These are phyloP conservation scores for Valencia hispanica DNA, from an alignment of 2,797 vertebrate species.

Conservation along the genomic window DNA sequence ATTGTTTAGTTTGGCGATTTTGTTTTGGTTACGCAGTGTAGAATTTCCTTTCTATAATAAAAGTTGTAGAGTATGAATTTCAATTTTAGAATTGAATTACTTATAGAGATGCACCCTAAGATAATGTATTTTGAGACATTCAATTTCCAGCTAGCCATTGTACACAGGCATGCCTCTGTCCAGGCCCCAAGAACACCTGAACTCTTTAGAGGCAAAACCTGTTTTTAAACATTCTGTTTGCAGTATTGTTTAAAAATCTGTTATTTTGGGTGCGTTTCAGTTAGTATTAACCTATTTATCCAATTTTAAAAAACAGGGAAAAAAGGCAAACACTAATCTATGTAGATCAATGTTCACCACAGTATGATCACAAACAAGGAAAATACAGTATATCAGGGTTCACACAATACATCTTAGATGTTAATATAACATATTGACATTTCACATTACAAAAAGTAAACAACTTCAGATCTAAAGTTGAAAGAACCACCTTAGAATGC, in stretches of 20 bases:
- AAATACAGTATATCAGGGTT: not conserved
- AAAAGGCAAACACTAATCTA: not conserved
- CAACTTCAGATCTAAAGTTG: not conserved
- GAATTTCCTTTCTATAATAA: not conserved
- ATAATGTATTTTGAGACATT: not conserved
- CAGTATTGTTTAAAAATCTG: too few species aligned
- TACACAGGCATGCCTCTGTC: too few species aligned
- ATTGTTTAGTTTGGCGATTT: not conserved
- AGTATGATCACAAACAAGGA: not conserved
- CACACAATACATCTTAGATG: not conserved
- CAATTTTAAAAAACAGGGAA: not conserved
- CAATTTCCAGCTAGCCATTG: too few species aligned
- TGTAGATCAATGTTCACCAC: not conserved
- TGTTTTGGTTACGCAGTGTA: not conserved
- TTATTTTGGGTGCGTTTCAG: not conserved
- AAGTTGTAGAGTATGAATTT: too few species aligned
- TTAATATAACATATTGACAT: not conserved
- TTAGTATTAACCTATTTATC: too few species aligned
- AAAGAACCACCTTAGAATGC: not conserved
- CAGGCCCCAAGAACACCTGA: too few species aligned
- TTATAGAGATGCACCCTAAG: not conserved
- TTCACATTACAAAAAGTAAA: not conserved
- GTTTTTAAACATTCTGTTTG: too few species aligned
- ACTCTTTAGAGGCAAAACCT: not conserved
- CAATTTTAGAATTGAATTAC: not conserved